Percentiles rank a stretch among this genome's conserved stretches.
Conservation (phyloP, 2,888 invertebrate species). For the Agrilus cyanescens region DNA sequence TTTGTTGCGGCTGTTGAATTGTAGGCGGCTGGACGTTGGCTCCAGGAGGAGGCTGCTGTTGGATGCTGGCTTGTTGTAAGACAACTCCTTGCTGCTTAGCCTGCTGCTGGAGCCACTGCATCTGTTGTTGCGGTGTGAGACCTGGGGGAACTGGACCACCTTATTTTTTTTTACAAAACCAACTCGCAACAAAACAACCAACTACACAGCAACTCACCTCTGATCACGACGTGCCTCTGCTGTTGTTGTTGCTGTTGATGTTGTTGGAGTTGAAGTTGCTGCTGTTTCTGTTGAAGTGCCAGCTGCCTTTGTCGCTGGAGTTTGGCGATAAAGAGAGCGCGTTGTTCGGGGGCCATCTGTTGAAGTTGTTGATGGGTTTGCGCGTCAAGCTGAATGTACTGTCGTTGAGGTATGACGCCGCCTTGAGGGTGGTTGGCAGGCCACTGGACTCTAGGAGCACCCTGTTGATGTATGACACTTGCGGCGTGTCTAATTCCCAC, state of each 20-base stretch:
- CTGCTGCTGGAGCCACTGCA: slow-evolving; percentile 36
- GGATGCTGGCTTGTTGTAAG: slow-evolving; percentile 28
- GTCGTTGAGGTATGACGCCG: slow-evolving; percentile 40
- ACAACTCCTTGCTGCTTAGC: slow-evolving; percentile 34
- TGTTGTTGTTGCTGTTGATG: slow-evolving; percentile 31
- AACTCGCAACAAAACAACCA: background rate
- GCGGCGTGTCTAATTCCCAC: slow-evolving; percentile 16
- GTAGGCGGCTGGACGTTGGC: slow-evolving; percentile 13
- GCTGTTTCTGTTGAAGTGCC: slow-evolving; percentile 41
- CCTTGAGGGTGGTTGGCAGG: slow-evolving; percentile 15
- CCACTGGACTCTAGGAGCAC: slow-evolving; percentile 10
- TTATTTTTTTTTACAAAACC: slow-evolving; percentile 4
- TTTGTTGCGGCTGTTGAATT: slow-evolving; percentile 11
- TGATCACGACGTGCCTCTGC: slow-evolving; percentile 33
- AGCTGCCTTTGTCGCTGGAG: slow-evolving; percentile 54
- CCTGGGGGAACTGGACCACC: slow-evolving; percentile 32
- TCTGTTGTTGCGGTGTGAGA: slow-evolving; percentile 33
- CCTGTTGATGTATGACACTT: slow-evolving; percentile 13
- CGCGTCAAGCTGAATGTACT: slow-evolving; percentile 70
- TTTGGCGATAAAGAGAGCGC: slow-evolving; percentile 68
- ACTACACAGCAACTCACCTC: slow-evolving; percentile 19
- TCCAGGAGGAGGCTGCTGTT: slow-evolving; percentile 20
- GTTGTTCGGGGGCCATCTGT: slow-evolving; percentile 67
- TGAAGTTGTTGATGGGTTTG: slow-evolving; percentile 75
- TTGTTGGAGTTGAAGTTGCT: slow-evolving; percentile 38